phyloP scores from a whole-genome alignment of 2,888 invertebrate species.

The Marasmarcha lunaedactyla region DNA sequence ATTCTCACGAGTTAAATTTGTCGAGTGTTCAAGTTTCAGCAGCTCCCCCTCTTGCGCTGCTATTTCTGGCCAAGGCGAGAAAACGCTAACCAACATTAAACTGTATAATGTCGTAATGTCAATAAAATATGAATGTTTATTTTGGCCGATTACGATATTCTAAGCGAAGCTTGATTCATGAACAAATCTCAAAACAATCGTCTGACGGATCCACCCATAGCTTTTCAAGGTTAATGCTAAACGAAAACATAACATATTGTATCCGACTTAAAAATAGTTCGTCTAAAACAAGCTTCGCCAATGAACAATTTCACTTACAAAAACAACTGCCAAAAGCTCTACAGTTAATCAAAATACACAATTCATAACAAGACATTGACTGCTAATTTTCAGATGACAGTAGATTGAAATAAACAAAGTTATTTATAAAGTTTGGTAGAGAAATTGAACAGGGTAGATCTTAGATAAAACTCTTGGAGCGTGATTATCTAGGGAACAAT shows the following conservation, averaged over 20 bases:
- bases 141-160: conserved; percentile 62
- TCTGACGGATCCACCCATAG: conserved; percentile 36
- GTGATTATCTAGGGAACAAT: neutral
- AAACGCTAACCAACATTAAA: conserved; percentile 30
- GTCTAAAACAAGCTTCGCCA: neutral
- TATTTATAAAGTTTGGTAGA: no score
- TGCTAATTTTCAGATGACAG: no score
- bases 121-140: conserved; percentile 66
- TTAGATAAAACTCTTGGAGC: no score
- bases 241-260: conserved; percentile 44
- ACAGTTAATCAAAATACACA: conserved; percentile 14
- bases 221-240: conserved; percentile 43
- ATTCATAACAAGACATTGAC: conserved; percentile 6
- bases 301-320: neutral
- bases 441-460: no score
- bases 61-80: conserved; percentile 40
- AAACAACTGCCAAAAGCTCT: conserved; percentile 20
- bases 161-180: conserved; percentile 35
- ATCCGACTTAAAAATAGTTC: conserved; percentile 49
- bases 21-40: conserved; percentile 37
- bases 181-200: conserved; percentile 52
- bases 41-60: conserved; percentile 43
- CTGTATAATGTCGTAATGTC: conserved; percentile 55
- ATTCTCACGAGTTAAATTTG: conserved; percentile 27
- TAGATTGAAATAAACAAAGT: no score